Conservation (phyloP, 2,797 vertebrate genomes). For the Melopsittacus undulatus region DNA sequence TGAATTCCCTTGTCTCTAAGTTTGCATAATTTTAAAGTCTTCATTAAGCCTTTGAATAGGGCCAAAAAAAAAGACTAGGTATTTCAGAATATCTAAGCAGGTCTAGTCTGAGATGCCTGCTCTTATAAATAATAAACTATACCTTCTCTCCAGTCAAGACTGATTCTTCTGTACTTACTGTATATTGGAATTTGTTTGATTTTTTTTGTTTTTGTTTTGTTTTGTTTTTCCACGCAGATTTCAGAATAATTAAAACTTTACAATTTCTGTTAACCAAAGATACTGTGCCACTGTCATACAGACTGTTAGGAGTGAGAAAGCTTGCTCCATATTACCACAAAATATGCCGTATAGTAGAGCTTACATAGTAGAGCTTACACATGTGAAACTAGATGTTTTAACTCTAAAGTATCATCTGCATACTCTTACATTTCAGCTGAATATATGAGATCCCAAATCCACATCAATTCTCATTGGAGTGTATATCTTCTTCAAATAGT, state of each 20-base stretch:
- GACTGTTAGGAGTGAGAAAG: not conserved
- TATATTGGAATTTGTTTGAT: not conserved
- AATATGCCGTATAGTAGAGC: not conserved
- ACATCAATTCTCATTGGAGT: not conserved
- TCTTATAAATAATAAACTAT: not conserved
- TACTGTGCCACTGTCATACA: not conserved
- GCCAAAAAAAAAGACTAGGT: not conserved
- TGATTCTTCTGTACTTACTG: not conserved
- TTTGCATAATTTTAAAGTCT: not conserved
- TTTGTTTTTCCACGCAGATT: not conserved
- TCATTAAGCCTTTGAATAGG: not conserved
- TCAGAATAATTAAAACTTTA: not conserved
- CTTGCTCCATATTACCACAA: not conserved
- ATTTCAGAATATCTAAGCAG: not conserved
- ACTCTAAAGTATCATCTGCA: not conserved
- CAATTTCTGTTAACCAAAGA: not conserved
- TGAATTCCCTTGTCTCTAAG: not conserved
- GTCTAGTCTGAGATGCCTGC: not conserved
- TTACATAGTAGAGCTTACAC: not conserved
- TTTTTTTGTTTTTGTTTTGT: no score
- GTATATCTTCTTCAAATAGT: not conserved
- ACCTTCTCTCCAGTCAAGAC: not conserved
- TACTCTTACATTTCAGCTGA: constrained; percentile 21
- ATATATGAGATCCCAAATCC: constrained; percentile 2
- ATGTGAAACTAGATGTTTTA: not conserved